A percentile compares a stretch with the other conserved stretches of the same genome.
phyloP scores from a whole-genome alignment of 1,140 invertebrate genomes.

The Prorops nasuta region DNA sequence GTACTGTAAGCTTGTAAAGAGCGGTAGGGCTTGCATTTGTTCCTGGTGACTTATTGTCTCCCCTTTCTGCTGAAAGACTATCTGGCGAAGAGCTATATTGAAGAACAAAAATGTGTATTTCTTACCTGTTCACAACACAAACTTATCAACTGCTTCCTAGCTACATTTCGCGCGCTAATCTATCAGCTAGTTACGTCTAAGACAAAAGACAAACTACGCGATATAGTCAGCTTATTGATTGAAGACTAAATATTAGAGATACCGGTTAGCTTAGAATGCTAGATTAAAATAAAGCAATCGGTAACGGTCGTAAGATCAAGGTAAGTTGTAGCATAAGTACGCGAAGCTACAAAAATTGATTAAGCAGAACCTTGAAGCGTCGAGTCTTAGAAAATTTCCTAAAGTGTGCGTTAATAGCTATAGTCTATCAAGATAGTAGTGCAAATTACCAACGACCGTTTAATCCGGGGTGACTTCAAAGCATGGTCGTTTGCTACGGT shows the following conservation, averaged over 20 bases:
- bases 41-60: slow-evolving; percentile 64
- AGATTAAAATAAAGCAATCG: slow-evolving; percentile 18
- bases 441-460: slow-evolving; percentile 38
- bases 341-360: slow-evolving; percentile 9
- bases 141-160: not conserved
- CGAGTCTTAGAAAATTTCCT: slow-evolving; percentile 4
- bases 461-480: slow-evolving; percentile 32
- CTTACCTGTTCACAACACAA: not conserved
- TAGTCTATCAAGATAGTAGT: slow-evolving; percentile 12
- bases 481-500: slow-evolving; percentile 27
- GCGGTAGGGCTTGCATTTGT: slow-evolving; percentile 72
- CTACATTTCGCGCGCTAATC: not conserved
- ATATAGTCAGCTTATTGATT: no score
- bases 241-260: no score
- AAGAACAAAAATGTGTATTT: no score
- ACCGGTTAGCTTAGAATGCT: not conserved
- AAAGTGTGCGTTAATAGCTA: slow-evolving; percentile 6
- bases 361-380: slow-evolving; percentile 21
- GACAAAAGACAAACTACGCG: no score
- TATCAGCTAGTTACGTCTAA: no score
- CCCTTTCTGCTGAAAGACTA: slow-evolving; percentile 77
- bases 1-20: slow-evolving; percentile 89
- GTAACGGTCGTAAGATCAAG: slow-evolving; percentile 32
- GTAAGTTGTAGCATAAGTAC: slow-evolving; percentile 12
- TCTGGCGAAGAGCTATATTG: slow-evolving; percentile 81